phyloP scores from a whole-genome alignment of 2,888 invertebrate genomes.

The Aspidiotus destructor region DNA sequence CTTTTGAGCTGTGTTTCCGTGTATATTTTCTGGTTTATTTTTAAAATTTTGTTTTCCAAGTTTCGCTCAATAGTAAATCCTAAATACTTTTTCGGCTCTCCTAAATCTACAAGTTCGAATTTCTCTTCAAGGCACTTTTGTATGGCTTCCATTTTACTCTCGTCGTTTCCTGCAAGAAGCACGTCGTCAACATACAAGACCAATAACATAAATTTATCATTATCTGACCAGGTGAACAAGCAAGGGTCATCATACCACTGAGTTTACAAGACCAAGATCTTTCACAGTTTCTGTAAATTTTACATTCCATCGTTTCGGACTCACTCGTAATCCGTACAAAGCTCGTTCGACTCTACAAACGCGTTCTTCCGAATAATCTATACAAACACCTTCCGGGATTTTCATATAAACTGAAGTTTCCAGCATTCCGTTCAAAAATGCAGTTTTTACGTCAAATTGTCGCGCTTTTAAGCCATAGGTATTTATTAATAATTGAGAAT shows the following conservation, averaged over 20 bases:
- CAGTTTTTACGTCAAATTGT: not conserved
- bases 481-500: not conserved
- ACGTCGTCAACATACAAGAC: not conserved
- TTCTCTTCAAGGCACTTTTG: not conserved
- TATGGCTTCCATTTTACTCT: not conserved
- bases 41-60: not conserved
- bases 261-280: not conserved
- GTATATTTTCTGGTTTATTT: not conserved
- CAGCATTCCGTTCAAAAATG: not conserved
- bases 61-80: not conserved
- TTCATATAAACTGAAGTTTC: not conserved
- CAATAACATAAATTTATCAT: not conserved
- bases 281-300: not conserved
- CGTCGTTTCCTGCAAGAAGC: not conserved
- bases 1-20: not conserved
- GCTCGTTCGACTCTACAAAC: not conserved
- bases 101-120: constrained; percentile 1
- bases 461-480: not conserved
- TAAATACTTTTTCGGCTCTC: not conserved
- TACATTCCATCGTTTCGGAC: not conserved
- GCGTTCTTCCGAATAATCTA: not conserved
- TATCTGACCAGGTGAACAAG: not conserved
- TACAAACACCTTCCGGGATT: not conserved
- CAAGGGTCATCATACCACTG: not conserved
- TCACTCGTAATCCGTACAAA: not conserved